These are phyloP conservation scores for Aurelia aurita DNA, from an alignment of 30 jellyfish, hydroid and myxozoan genomes.

Conservation along the genomic window DNA sequence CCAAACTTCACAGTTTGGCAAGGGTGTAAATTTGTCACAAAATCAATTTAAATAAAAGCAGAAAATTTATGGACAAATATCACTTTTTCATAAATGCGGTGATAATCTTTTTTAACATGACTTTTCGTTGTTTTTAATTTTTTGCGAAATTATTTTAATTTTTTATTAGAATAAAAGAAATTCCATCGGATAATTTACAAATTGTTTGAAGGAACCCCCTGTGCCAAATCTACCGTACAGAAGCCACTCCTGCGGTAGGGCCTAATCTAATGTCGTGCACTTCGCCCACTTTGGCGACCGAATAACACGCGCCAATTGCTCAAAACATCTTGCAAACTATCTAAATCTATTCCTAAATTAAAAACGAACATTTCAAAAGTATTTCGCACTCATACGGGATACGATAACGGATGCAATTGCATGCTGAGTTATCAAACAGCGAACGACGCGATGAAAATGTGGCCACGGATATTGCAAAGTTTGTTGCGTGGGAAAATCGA, in stretches of 20 bases:
- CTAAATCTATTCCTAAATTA: background rate
- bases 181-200: too few species aligned
- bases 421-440: conserved; percentile 49
- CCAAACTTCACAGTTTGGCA: too few species aligned
- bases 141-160: too few species aligned
- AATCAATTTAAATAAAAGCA: too few species aligned
- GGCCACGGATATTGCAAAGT: conserved; percentile 65
- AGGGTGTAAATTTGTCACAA: too few species aligned
- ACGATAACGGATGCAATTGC: conserved; percentile 1
- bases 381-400: background rate
- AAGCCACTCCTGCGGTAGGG: conserved; percentile 54
- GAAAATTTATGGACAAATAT: too few species aligned
- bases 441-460: conserved; percentile 20
- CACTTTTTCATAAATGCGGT: too few species aligned
- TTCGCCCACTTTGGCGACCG: background rate
- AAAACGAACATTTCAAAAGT: background rate
- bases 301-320: background rate
- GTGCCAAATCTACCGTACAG: too few species aligned
- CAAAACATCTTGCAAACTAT: background rate
- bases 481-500: conserved; percentile 78
- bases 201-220: too few species aligned
- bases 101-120: too few species aligned
- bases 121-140: too few species aligned
- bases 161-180: too few species aligned
- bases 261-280: conserved; percentile 15